A percentile compares a stretch with the other conserved stretches of the same genome.
phyloP scores from a whole-genome alignment of 2,113 vertebrate genomes.

The Malurus cyaneus region DNA sequence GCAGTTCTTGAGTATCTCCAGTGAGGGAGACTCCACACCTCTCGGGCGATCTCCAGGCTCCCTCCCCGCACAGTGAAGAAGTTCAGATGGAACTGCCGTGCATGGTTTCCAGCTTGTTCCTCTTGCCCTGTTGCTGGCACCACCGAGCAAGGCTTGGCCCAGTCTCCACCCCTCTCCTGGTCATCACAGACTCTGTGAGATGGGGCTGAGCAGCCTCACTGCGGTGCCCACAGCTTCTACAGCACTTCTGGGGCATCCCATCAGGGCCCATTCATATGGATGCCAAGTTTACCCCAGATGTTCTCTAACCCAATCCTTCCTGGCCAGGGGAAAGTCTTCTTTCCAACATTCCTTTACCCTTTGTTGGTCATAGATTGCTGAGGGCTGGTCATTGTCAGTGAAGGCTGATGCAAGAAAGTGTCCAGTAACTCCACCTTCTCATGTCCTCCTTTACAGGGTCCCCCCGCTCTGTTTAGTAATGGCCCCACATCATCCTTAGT shows the following conservation, averaged over 20 bases:
- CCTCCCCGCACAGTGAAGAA: not conserved
- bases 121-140: not conserved
- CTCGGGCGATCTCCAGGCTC: not conserved
- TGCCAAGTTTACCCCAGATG: not conserved
- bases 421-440: not conserved
- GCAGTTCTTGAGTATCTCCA: not conserved
- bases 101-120: rapidly evolving
- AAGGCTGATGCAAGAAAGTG: not conserved
- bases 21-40: not conserved
- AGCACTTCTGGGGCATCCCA: not conserved
- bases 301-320: not conserved
- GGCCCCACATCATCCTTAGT: not conserved
- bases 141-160: not conserved
- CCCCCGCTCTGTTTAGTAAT: not conserved
- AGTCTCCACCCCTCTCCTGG: not conserved
- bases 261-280: not conserved
- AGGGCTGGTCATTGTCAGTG: not conserved
- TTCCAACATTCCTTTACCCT: not conserved
- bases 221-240: not conserved
- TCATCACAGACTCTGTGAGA: not conserved
- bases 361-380: not conserved
- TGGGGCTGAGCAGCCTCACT: not conserved
- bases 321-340: not conserved
- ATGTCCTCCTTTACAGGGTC: not conserved
- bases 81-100: not conserved